These are phyloP conservation scores for Leptopilina boulardi DNA, from an alignment of 1,140 invertebrate genomes.

Conservation along the genomic window DNA sequence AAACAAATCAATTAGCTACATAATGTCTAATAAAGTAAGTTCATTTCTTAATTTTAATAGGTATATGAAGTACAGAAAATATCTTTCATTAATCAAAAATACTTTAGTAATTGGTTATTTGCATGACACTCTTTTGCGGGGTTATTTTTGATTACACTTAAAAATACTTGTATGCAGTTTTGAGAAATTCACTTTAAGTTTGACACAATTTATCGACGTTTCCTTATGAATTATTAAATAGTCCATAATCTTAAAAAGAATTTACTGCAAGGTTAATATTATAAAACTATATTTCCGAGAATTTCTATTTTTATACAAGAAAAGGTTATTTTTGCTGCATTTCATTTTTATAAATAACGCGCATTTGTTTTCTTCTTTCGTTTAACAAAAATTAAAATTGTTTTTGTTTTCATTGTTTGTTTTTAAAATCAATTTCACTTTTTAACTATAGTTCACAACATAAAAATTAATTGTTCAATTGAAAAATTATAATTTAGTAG, in stretches of 20 bases:
- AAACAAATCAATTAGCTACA: slow-evolving; percentile 56
- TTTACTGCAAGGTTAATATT: slow-evolving; percentile 19
- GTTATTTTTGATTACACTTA: background rate
- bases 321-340: background rate
- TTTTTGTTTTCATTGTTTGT: too few species aligned
- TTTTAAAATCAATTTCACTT: too few species aligned
- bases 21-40: slow-evolving; percentile 62
- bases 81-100: background rate
- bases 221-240: slow-evolving; percentile 27
- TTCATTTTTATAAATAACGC: background rate
- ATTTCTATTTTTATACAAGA: background rate
- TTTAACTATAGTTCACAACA: too few species aligned
- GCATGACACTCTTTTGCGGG: background rate
- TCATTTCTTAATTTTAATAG: background rate
- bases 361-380: too few species aligned
- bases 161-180: background rate
- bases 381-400: too few species aligned
- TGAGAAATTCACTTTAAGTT: background rate
- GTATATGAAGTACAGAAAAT: background rate
- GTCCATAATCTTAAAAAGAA: background rate
- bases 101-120: background rate
- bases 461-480: too few species aligned
- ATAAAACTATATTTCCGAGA: background rate
- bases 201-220: slow-evolving; percentile 55
- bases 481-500: too few species aligned